A percentile compares a stretch with the other conserved stretches of the same genome.
Conservation (phyloP, 1,140 invertebrate species). For the Drosophila novamexicana region DNA sequence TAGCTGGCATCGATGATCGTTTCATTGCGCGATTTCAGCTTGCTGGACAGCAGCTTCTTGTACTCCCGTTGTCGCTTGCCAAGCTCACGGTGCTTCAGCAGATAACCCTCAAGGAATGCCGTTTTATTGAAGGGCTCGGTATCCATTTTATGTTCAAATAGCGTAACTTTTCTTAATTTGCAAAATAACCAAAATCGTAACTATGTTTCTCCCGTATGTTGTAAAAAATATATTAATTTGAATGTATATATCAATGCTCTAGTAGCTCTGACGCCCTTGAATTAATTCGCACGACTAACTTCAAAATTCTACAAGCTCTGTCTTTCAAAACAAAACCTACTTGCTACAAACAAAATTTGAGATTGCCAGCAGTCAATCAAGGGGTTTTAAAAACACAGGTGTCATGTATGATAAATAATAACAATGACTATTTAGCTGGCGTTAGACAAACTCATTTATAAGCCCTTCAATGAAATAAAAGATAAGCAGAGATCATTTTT, state of each 20-base stretch:
- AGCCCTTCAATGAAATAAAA: no score
- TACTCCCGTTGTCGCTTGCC: conserved; percentile 77
- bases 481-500: no score
- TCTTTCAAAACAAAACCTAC: conserved; percentile 1
- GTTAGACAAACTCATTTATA: no score
- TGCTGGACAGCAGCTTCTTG: conserved; percentile 72
- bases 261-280: conserved; percentile 9
- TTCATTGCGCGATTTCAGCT: conserved; percentile 70
- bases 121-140: conserved; percentile 53
- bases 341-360: background rate
- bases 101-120: conserved; percentile 65
- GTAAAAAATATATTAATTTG: background rate
- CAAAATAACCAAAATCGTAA: conserved; percentile 15
- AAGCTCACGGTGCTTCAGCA: conserved; percentile 72
- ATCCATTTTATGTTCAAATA: conserved; percentile 45
- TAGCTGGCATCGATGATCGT: conserved; percentile 75
- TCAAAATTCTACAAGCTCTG: background rate
- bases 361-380: no score
- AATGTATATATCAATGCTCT: background rate
- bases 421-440: no score
- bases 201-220: background rate
- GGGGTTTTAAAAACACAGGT: no score
- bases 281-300: background rate
- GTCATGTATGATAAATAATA: no score
- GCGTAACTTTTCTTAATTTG: conserved; percentile 19